Evolutionary conservation across 2,888 invertebrate genomes (phyloP), one percentile per base, ranked within the genome.

Genomic region (Aphidoletes aphidimyza): DNA sequence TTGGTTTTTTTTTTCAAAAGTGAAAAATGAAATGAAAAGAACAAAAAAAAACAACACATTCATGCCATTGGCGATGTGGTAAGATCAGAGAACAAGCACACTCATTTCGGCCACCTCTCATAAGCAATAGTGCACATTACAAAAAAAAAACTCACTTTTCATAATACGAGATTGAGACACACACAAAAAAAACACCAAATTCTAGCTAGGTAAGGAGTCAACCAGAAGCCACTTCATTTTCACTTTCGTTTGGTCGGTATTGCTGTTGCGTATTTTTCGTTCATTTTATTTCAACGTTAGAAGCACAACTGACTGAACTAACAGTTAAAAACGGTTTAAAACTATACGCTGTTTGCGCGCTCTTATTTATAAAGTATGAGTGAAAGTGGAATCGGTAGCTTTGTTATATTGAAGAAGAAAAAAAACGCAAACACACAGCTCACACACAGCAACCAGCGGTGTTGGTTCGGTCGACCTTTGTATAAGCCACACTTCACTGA

Each of bases 251-350:
- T 30, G 8, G 42, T 42, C 42, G 54, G n/a, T 1, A 17, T 37
- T 22, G 26, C 0, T 19, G 37, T 0, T 11, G 14, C 22, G 22
- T 59, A 47, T 47, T 59, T 59, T 59, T 59, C 30, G 59, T 26
- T 59, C 22, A 59, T 30, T 59, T 59, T 59, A 36, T 36, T 36
- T 36, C 78, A 78, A 78, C 22, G 2, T 26, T 17, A 22, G 11
- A 8, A 22, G 39, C 81, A 81, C 81, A 81, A n/a, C 81, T 37
- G 81, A n/a, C 81, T 37, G 22, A 81, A 37, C 37, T 81, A 81
- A 81, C 81, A 81, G 81, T 81, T 81, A 22, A 81, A 37, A 81
- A 22, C 81, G 36, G 81, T 81, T 81, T 81, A 81, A 81, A 81
- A 81, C 37, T n/a, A 37, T 81, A 81, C 5, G 11, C 37, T n/a